Evolutionary conservation across 1,140 invertebrate genomes (phyloP).

Genomic region (Chelonus insularis): DNA sequence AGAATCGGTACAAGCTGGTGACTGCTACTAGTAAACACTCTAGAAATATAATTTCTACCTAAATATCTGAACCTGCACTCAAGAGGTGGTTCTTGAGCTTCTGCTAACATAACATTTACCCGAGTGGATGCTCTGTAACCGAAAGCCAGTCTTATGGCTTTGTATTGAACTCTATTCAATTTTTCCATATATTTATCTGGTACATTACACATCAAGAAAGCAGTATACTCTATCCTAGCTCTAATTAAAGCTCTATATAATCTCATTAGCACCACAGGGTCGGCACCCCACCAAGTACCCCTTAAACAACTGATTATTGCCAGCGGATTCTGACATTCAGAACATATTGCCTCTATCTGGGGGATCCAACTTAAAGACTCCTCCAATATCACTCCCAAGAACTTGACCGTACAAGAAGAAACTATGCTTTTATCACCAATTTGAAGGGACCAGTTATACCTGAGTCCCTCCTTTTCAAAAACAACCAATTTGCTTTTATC

Average conservation of each 20-base stretch:
- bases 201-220: background rate
- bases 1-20: too few species aligned
- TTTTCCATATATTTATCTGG: too few species aligned
- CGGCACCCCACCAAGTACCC: constrained; percentile 2
- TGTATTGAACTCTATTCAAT: too few species aligned
- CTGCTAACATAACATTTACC: constrained; percentile 19
- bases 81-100: constrained; percentile 5
- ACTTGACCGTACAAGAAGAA: background rate
- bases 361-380: background rate
- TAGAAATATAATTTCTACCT: too few species aligned
- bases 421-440: background rate
- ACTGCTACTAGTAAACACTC: too few species aligned
- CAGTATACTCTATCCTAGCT: constrained; percentile 2
- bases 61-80: too few species aligned
- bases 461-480: background rate
- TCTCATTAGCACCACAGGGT: background rate
- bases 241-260: constrained; percentile 1
- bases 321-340: background rate
- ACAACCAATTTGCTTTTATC: background rate
- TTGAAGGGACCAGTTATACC: background rate
- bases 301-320: constrained; percentile 1
- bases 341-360: background rate
- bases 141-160: constrained; percentile 20
- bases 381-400: background rate
- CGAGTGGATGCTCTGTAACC: constrained; percentile 25